A percentile compares a stretch with the other conserved stretches of the same genome.
Evolutionary conservation across 1,140 invertebrate genomes (phyloP).

Genomic region (Ectropis grisescens): DNA sequence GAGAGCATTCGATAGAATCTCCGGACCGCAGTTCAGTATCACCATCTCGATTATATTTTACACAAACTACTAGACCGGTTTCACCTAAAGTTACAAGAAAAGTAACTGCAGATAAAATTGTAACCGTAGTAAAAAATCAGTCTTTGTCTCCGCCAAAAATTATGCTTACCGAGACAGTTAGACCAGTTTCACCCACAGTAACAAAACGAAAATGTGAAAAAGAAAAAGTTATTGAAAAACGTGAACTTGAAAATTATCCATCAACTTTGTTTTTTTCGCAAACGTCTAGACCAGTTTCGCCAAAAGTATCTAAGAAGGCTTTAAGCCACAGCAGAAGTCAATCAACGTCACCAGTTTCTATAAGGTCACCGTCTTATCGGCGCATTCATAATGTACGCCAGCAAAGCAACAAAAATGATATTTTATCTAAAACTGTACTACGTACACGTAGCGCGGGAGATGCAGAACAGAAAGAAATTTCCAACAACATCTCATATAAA

Average conservation of each 20-base stretch:
- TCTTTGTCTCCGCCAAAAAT: constrained; percentile 40
- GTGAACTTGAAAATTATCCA: constrained; percentile 15
- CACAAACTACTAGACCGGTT: constrained; percentile 45
- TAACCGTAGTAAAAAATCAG: constrained; percentile 17
- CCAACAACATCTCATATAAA: constrained; percentile 16
- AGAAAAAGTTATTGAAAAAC: constrained; percentile 7
- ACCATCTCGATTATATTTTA: constrained; percentile 48
- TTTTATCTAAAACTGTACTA: constrained; percentile 42
- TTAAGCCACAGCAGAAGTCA: constrained; percentile 39
- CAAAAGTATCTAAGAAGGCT: constrained; percentile 36
- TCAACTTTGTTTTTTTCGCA: constrained; percentile 49
- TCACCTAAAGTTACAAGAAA: constrained; percentile 33
- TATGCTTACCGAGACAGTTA: constrained; percentile 32
- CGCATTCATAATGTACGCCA: constrained; percentile 71
- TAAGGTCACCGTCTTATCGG: constrained; percentile 75
- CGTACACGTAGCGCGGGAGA: constrained; percentile 76
- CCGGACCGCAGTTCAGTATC: constrained; percentile 22
- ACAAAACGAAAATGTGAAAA: constrained; percentile 13
- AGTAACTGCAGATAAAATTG: constrained; percentile 7
- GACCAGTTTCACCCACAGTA: constrained; percentile 31
- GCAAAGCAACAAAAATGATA: constrained; percentile 40
- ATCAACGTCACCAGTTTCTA: constrained; percentile 68
- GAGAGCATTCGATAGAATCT: constrained; percentile 20
- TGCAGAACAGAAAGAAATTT: constrained; percentile 47
- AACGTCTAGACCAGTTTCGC: constrained; percentile 47